Base-by-base conservation (phyloP, 2,797 vertebrate genomes). In the Pseudochromis fuscus region DNA sequence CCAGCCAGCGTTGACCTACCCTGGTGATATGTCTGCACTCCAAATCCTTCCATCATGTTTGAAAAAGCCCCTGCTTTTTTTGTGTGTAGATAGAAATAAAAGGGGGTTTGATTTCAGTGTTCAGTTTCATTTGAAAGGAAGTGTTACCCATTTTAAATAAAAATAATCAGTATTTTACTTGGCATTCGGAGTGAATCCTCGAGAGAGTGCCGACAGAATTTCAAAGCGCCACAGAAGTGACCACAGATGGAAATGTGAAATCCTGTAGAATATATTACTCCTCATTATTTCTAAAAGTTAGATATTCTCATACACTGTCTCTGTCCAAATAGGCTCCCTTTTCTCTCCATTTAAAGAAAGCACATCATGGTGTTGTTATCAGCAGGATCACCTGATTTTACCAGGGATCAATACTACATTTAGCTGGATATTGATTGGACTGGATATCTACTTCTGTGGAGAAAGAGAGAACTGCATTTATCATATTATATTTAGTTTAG, bases 1-100 rank as follows among this genome's bases (percentile, higher is more conserved):
- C 15, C 33, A 70, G 79, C 68, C 82, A 77, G n/a, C 11, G 59
- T n/a, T 59, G 83, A 81, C 72, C 72, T 60, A 18, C 51, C 65
- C 79, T 67, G 66, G 42, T 70, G 62, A 37, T 50, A 77, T 6
- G 60, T 53, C 70, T 37, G 49, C 15, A 63, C 12, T 70, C 21
- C 35, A 67, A 64, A 52, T 49, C 59, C 77, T 51, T 73, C 62
- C 23, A 51, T 76, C n/a, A 8, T 52, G 40, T 79, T 75, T 79
- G 27, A 72, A 78, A 79, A 40, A 40, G 21, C 27, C 25, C 27
- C 27, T 66, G 10, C 16, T 46, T 31, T 48, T 31, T 64, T 64
- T 23, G 67, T 40, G 40, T 37, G 48, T 35, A 18, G 25, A 64
- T 3, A 2, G n/a, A 15, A 37, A 37, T 15, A 37, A 37, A 37